Conservation (phyloP, 2,888 invertebrate species). For the Amphipyra tragopoginis region DNA sequence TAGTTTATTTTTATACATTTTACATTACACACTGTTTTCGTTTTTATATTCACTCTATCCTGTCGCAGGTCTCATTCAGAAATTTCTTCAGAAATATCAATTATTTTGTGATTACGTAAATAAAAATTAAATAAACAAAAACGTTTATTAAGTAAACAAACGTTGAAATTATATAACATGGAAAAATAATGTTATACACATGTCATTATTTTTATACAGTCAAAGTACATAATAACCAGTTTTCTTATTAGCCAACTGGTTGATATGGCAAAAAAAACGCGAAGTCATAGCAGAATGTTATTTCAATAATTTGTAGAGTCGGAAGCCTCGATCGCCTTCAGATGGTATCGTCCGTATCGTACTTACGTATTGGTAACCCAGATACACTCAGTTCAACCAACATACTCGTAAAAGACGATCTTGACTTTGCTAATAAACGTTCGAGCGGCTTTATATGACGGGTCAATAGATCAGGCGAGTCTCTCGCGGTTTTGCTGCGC, state of each 20-base stretch:
- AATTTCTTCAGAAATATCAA: too few relatives aligned
- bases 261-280: background rate
- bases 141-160: too few relatives aligned
- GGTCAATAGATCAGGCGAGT: constrained; percentile 66
- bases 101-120: too few relatives aligned
- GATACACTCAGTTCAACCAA: constrained; percentile 39
- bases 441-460: constrained; percentile 61
- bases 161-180: too few relatives aligned
- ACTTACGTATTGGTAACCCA: constrained; percentile 42
- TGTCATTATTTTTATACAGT: too few relatives aligned
- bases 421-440: constrained; percentile 64
- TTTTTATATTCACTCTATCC: too few relatives aligned
- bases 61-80: too few relatives aligned
- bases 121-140: too few relatives aligned
- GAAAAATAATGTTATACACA: background rate
- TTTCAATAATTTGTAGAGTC: constrained; percentile 7
- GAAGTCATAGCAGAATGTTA: constrained; percentile 4
- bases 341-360: constrained; percentile 45
- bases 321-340: constrained; percentile 27
- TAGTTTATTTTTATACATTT: too few relatives aligned
- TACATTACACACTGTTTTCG: too few relatives aligned
- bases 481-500: constrained; percentile 56
- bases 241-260: constrained; percentile 1
- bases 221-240: background rate
- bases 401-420: constrained; percentile 48